phyloP scores from a whole-genome alignment of 2,797 vertebrate genomes.

The Stomatorhinus walkeri region DNA sequence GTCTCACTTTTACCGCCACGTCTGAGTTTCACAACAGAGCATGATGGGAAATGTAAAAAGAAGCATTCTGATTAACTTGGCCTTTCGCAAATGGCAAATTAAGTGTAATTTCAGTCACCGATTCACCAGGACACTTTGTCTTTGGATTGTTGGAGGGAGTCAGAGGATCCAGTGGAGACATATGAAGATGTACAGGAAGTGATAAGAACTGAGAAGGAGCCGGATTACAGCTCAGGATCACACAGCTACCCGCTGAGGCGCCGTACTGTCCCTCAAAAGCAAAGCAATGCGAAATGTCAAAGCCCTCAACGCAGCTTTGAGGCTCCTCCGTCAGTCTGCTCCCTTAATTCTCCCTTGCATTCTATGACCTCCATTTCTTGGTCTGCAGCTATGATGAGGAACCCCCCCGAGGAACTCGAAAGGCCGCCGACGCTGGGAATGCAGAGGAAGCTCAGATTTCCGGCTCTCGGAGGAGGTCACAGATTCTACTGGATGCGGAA shows the following conservation, averaged over 20 bases:
- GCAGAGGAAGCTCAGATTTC: conserved; percentile 40
- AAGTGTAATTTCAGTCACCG: not conserved
- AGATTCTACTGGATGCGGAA: conserved; percentile 47
- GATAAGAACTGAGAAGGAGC: not conserved
- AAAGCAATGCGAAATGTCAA: not conserved
- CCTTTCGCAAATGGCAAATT: not conserved
- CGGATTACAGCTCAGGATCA: not conserved
- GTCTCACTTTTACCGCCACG: not conserved
- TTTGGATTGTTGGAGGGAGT: not conserved
- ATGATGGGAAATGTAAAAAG: not conserved
- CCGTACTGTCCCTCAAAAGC: not conserved
- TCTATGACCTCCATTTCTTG: conserved; percentile 53
- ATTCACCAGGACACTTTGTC: not conserved
- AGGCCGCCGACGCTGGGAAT: conserved; percentile 43
- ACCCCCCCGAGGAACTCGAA: conserved; percentile 44
- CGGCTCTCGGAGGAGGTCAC: conserved; percentile 37
- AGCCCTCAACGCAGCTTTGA: conserved; percentile 18
- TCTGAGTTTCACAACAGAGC: not conserved
- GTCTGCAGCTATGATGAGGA: conserved; percentile 55
- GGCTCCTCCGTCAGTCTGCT: not conserved
- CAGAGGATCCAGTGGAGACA: not conserved
- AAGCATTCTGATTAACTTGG: not conserved
- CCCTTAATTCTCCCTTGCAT: conserved; percentile 39
- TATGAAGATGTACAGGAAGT: not conserved
- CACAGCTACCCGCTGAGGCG: not conserved